Evolutionary conservation across 2,113 vertebrate species (phyloP), one percentile per base, ranked within the genome.

Genomic region (Eleginops maclovinus): DNA sequence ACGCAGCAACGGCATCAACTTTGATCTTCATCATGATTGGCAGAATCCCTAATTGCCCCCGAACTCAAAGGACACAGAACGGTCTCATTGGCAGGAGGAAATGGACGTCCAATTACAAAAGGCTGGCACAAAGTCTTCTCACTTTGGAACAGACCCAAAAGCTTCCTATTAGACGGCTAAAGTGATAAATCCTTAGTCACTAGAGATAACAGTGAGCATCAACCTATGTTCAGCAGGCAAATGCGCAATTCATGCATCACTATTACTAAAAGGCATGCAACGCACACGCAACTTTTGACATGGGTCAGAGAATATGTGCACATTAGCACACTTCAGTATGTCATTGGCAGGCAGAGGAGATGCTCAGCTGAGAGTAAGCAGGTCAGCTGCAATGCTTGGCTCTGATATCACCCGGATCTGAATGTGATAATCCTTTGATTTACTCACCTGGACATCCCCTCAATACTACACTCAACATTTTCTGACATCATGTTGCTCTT

Each of bases 21-120:
- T 86, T 90, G 86, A 92, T 91, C 79, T 87, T 12, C 5, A 10
- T 61, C 64, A 0, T 66, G 73, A 86, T 71, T 81, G 86, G 75
- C 71, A 43, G 71, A 74, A 58, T 31, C 56, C 14, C 26, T 79
- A 89, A 91, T 84, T 83, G 75, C 84, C 76, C 70, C 75, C 51
- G 75, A 19, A 12, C 82, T 67, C 61, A 58, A 71, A 74, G 55
- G 75, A 90, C 82, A 90, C 87, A 85, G 80, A 75, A 81, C 3
- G 31, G 47, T 62, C 53, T 84, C 77, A 86, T 22, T 83, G 84
- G 85, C 83, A 11, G 66, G 31, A 55, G 69, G 55, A 78, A 85
- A 83, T 76, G 81, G 56, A 81, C 21, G 14, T 85, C 83, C 83
- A 89, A 88, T 89, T 88, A 84, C 40, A 79, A 24, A n/a, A n/a